Evolutionary conservation across 2,888 invertebrate genomes (phyloP).

Genomic region (Drosophila neotestacea): DNA sequence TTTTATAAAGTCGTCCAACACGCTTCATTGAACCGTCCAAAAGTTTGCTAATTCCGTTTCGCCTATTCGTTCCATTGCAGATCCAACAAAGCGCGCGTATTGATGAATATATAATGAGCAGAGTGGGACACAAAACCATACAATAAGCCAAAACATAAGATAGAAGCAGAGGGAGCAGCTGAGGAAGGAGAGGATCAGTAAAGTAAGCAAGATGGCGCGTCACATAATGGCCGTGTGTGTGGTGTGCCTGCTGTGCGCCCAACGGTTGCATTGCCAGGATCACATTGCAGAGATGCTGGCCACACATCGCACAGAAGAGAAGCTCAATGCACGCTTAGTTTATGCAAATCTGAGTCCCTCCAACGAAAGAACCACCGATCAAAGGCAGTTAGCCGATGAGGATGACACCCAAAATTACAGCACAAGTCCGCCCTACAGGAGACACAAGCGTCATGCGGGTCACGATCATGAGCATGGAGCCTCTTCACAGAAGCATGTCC

Average conservation of each 20-base stretch:
- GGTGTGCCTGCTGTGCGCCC: slow-evolving; percentile 92
- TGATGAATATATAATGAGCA: slow-evolving; percentile 63
- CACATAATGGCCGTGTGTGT: slow-evolving; percentile 93
- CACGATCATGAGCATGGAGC: slow-evolving; percentile 65
- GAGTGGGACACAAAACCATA: slow-evolving; percentile 12
- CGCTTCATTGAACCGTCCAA: slow-evolving; percentile 44
- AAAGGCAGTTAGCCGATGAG: slow-evolving; percentile 58
- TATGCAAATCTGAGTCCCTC: slow-evolving; percentile 69
- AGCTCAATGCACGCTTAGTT: slow-evolving; percentile 72
- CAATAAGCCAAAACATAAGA: slow-evolving; percentile 5
- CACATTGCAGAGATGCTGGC: slow-evolving; percentile 86
- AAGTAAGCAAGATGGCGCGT: slow-evolving; percentile 85
- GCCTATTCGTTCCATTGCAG: slow-evolving; percentile 49
- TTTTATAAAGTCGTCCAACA: slow-evolving; percentile 21
- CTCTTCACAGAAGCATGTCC: slow-evolving; percentile 57
- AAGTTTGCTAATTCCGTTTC: slow-evolving; percentile 44
- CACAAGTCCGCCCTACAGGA: slow-evolving; percentile 71
- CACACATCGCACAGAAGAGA: slow-evolving; percentile 45
- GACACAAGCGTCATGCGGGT: slow-evolving; percentile 82
- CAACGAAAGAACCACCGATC: slow-evolving; percentile 70
- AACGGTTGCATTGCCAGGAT: slow-evolving; percentile 91
- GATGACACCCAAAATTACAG: slow-evolving; percentile 68
- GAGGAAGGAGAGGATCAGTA: slow-evolving; percentile 2
- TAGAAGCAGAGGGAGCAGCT: slow-evolving; percentile 2
- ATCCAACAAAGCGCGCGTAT: slow-evolving; percentile 50